These are phyloP conservation scores for Solenopsis fugax DNA, from an alignment of 1,140 invertebrate species.

Conservation along the genomic window DNA sequence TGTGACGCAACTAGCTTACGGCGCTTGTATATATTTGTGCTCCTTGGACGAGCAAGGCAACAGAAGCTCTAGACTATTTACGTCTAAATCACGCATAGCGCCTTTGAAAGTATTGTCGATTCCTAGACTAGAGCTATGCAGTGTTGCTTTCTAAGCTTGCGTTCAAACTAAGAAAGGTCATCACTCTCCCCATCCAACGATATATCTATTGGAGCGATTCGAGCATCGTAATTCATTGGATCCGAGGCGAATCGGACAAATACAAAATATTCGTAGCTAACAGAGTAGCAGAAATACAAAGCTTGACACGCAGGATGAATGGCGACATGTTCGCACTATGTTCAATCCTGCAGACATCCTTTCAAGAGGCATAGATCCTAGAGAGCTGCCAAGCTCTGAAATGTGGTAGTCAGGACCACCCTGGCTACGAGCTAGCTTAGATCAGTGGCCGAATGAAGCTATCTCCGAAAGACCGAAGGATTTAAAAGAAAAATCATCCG, in stretches of 20 bases:
- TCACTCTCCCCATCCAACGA: background rate
- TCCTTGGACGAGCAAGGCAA: background rate
- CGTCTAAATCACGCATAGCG: background rate
- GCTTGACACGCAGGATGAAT: background rate
- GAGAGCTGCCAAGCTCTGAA: background rate
- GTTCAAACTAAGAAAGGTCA: background rate
- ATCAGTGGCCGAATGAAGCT: background rate
- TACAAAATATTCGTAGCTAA: background rate
- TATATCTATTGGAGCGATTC: background rate
- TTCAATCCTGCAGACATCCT: background rate
- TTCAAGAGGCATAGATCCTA: background rate
- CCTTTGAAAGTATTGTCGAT: background rate
- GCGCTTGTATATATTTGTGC: background rate
- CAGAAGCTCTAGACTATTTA: too few species aligned
- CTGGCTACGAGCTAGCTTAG: background rate
- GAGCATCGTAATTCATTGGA: background rate
- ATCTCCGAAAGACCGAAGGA: background rate
- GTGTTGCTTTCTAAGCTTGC: background rate
- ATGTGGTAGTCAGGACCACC: background rate
- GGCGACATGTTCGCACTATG: background rate
- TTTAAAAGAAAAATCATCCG: background rate
- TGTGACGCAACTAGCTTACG: background rate
- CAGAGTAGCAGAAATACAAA: slow-evolving; percentile 1
- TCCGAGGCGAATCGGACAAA: background rate
- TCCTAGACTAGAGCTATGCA: background rate